These are phyloP conservation scores for Cyphomyrus discorhynchus DNA, from an alignment of 2,113 vertebrate genomes.

Conservation along the genomic window DNA sequence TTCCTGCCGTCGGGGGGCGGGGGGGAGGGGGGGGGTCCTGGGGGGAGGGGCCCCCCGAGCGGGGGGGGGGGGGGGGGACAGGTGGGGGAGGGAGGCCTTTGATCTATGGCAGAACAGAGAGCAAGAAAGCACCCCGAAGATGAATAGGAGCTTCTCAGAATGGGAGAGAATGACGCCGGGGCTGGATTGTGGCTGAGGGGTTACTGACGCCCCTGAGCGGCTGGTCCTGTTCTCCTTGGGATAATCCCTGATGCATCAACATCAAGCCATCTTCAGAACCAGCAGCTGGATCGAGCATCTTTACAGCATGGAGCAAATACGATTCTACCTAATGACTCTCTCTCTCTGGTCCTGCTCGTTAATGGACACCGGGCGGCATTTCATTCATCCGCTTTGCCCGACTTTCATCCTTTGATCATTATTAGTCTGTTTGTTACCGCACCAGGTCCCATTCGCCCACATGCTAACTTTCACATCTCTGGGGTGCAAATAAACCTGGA, in stretches of 20 bases:
- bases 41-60: too few relatives aligned
- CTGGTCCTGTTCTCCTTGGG: constrained; percentile 52
- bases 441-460: not conserved
- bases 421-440: not conserved
- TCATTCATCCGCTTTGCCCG: not conserved
- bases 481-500: not conserved
- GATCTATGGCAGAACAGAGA: constrained; percentile 55
- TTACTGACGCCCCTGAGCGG: constrained; percentile 51
- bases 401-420: not conserved
- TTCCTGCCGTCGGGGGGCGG: constrained; percentile 38
- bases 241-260: constrained; percentile 63
- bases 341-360: constrained; percentile 50
- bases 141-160: constrained; percentile 57
- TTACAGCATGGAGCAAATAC: not conserved
- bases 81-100: constrained; percentile 56
- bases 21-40: constrained; percentile 31
- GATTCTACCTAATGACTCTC: constrained; percentile 20
- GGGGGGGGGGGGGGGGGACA: constrained; percentile 32
- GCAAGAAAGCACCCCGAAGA: constrained; percentile 42
- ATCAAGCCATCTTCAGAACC: constrained; percentile 50
- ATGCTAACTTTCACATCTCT: not conserved
- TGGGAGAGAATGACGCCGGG: constrained; percentile 31
- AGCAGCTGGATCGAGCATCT: not conserved
- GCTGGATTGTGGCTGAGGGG: constrained; percentile 51
- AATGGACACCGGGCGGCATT: constrained; percentile 47